Evolutionary conservation across 1,140 invertebrate genomes (phyloP).

Genomic region (Lethrus apterus): DNA sequence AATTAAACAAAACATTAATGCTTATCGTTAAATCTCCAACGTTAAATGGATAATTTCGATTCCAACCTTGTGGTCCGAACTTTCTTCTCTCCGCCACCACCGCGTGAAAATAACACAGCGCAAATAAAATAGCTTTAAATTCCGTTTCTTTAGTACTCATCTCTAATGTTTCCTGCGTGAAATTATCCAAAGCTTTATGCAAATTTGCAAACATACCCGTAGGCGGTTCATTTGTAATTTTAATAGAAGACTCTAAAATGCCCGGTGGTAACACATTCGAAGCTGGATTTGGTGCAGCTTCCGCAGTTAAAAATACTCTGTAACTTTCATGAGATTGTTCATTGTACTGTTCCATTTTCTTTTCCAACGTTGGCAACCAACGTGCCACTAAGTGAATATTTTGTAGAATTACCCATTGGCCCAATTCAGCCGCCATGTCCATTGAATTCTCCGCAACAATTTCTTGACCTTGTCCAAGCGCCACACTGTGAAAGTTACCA

Average conservation of each 20-base stretch:
- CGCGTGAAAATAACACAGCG: conserved; percentile 93
- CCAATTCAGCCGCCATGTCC: conserved; percentile 63
- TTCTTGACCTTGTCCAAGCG: conserved; percentile 92
- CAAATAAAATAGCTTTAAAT: conserved; percentile 88
- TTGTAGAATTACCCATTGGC: conserved; percentile 89
- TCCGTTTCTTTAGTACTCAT: conserved; percentile 90
- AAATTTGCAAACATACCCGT: conserved; percentile 91
- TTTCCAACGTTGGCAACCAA: conserved; percentile 84
- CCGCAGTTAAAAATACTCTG: conserved; percentile 55
- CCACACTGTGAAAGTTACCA: conserved; percentile 87
- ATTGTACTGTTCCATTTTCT: conserved; percentile 76
- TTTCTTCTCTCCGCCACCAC: conserved; percentile 87
- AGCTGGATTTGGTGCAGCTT: conserved; percentile 47
- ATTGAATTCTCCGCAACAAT: conserved; percentile 81
- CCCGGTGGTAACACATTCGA: conserved; percentile 55
- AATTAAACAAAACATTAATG: conserved; percentile 85
- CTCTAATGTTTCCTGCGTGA: conserved; percentile 87
- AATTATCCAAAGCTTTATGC: conserved; percentile 90
- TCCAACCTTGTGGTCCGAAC: conserved; percentile 95
- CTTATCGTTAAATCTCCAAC: conserved; percentile 89
- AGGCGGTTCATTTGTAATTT: conserved; percentile 94
- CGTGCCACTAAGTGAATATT: conserved; percentile 88
- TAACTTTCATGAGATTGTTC: conserved; percentile 65
- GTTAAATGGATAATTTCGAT: conserved; percentile 70
- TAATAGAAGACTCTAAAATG: conserved; percentile 88